Evolutionary conservation across 2,888 invertebrate genomes (phyloP).

Genomic region (Girardia tigrina): DNA sequence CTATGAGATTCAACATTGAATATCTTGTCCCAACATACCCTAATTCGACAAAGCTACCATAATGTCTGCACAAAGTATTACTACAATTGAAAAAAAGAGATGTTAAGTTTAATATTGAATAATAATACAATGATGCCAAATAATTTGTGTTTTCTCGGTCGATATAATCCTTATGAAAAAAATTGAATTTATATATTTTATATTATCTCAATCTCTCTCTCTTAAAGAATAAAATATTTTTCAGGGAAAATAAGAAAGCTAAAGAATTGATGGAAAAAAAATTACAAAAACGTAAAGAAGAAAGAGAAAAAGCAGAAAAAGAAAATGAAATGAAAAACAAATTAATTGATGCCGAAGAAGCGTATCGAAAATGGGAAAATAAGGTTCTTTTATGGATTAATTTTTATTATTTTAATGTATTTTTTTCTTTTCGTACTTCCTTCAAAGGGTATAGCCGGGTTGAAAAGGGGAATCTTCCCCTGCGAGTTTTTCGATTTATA

Average conservation of each 20-base stretch:
- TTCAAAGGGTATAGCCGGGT: too few species aligned
- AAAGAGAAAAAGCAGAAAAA: neutral
- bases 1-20: too few species aligned
- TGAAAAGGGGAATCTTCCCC: too few species aligned
- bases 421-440: too few species aligned
- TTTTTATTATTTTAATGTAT: neutral
- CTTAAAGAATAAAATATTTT: neutral
- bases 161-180: too few species aligned
- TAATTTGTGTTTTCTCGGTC: neutral
- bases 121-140: neutral
- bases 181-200: too few species aligned
- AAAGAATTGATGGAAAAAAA: constrained; percentile 18
- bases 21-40: too few species aligned
- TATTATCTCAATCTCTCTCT: neutral
- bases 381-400: neutral
- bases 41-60: too few species aligned
- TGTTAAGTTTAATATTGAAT: neutral
- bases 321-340: neutral
- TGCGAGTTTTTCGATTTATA: too few species aligned
- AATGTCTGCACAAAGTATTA: too few species aligned
- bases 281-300: neutral
- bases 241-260: neutral
- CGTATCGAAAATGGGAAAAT: neutral
- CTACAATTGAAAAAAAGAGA: neutral
- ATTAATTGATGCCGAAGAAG: neutral